A percentile compares a stretch with the other conserved stretches of the same genome.
Evolutionary conservation across 2,797 vertebrate genomes (phyloP).

Genomic region (Adelosebastes latens): DNA sequence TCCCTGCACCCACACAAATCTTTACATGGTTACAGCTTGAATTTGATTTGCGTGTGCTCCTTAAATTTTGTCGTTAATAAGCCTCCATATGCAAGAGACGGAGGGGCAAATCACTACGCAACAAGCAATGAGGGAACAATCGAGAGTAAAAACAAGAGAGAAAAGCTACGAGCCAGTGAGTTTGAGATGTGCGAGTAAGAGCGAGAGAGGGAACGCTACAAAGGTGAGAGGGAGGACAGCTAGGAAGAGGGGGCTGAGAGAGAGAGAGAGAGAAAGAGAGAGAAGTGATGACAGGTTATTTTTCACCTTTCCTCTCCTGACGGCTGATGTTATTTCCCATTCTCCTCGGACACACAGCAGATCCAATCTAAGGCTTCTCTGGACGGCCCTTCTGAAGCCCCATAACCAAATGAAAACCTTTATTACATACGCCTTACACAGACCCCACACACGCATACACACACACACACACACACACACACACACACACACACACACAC

Average conservation of each 20-base stretch:
- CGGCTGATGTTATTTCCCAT: constrained; percentile 81
- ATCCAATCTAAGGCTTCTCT: constrained; percentile 84
- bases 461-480: constrained; percentile 2
- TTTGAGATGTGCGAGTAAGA: constrained; percentile 12
- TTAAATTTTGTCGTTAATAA: neutral
- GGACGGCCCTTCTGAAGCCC: constrained; percentile 75
- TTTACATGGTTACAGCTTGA: neutral
- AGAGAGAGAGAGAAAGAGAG: constrained; percentile 6
- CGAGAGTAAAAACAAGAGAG: neutral
- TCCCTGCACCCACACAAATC: neutral
- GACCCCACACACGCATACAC: constrained; percentile 3
- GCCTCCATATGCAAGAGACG: neutral
- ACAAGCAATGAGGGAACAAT: constrained; percentile 1
- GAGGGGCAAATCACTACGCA: neutral
- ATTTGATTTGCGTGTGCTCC: neutral
- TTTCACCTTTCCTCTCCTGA: constrained; percentile 85
- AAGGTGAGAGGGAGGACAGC: constrained; percentile 56
- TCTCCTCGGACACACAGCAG: constrained; percentile 77
- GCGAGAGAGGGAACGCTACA: neutral
- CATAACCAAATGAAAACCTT: constrained; percentile 86
- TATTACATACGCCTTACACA: constrained; percentile 74
- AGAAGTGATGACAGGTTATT: constrained; percentile 88
- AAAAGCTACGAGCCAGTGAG: constrained; percentile 8
- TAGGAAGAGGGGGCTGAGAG: constrained; percentile 1
- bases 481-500: constrained; percentile 3